A percentile compares a stretch with the other conserved stretches of the same genome.
Conservation (phyloP, 1,140 invertebrate species). For the Telenomus remus region DNA sequence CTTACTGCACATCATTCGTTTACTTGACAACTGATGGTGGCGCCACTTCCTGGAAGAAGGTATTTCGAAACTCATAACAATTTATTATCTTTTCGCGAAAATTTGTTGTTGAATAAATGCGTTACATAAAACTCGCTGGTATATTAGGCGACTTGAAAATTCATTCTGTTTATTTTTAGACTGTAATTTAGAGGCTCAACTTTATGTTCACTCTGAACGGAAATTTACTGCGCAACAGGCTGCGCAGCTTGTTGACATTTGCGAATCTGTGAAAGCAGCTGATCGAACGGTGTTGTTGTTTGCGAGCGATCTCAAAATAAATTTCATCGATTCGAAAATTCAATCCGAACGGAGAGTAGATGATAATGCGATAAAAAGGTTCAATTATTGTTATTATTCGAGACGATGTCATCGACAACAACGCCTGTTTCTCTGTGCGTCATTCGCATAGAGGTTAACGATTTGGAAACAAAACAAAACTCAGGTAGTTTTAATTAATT, state of each 20-base stretch:
- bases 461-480: constrained; percentile 66
- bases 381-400: background rate
- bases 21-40: too few relatives aligned
- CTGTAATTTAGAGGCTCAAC: too few relatives aligned
- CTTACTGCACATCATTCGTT: too few relatives aligned
- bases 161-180: too few relatives aligned
- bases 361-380: background rate
- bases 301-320: background rate
- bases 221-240: constrained; percentile 7
- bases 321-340: background rate
- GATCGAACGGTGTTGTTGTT: constrained; percentile 9
- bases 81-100: too few relatives aligned
- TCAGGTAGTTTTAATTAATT: constrained; percentile 56
- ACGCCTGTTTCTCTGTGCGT: constrained; percentile 78
- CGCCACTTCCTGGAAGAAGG: too few relatives aligned
- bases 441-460: constrained; percentile 77
- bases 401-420: constrained; percentile 68
- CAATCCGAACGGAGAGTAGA: background rate
- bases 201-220: too few relatives aligned
- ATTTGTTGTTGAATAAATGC: too few relatives aligned
- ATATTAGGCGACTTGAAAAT: too few relatives aligned
- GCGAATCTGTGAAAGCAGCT: constrained; percentile 12
- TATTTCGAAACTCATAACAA: too few relatives aligned
- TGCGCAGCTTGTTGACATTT: constrained; percentile 23
- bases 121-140: too few relatives aligned